A percentile compares a stretch with the other conserved stretches of the same genome.
Evolutionary conservation across 2,113 vertebrate genomes (phyloP).

Genomic region (Platysteira castanea): DNA sequence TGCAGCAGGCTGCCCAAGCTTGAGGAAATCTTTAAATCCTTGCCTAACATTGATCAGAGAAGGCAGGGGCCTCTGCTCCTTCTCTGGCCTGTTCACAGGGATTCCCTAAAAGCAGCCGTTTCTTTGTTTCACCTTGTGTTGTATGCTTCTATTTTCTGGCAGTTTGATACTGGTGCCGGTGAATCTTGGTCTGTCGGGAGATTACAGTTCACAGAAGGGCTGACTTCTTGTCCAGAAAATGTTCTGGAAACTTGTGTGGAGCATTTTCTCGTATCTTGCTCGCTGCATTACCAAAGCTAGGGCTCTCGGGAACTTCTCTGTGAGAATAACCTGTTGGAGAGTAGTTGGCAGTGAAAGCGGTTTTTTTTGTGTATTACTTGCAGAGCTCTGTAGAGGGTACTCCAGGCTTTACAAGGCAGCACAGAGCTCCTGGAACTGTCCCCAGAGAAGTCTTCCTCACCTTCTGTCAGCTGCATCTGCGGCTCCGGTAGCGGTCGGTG

Average conservation of each 20-base stretch:
- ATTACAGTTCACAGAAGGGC: background rate
- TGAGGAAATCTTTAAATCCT: background rate
- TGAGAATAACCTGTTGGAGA: background rate
- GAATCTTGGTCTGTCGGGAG: background rate
- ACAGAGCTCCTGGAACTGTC: background rate
- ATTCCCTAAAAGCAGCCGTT: background rate
- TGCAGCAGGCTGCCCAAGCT: background rate
- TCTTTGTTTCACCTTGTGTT: background rate
- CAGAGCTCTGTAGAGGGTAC: constrained; percentile 61
- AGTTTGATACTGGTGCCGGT: background rate
- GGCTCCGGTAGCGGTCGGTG: background rate
- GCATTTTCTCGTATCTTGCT: background rate
- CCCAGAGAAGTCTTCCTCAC: background rate
- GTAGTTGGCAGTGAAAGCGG: background rate
- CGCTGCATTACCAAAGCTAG: background rate
- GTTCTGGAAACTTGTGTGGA: background rate
- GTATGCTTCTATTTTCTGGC: background rate
- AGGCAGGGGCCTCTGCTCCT: background rate
- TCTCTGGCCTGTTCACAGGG: background rate
- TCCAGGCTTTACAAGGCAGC: constrained; percentile 8
- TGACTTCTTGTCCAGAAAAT: background rate
- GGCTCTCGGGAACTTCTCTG: background rate
- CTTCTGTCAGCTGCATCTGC: constrained; percentile 6
- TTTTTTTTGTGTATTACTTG: constrained; percentile 22
- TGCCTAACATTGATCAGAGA: background rate